Conservation (phyloP, 1,140 invertebrate species). For the Helicoverpa armigera region DNA sequence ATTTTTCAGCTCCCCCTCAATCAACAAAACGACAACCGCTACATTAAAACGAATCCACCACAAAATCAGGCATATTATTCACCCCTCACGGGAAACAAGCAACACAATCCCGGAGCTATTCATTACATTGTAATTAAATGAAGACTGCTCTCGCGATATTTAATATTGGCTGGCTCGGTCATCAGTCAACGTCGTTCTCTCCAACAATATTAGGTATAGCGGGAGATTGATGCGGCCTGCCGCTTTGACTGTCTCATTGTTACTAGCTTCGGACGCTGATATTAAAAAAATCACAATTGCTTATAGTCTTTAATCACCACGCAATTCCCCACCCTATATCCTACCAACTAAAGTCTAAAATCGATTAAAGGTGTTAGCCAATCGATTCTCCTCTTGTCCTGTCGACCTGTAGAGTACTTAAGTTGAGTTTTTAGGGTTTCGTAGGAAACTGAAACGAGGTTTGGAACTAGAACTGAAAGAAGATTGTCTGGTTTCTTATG, state of each 20-base stretch:
- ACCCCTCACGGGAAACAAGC: constrained; percentile 2
- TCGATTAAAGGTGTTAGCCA: neutral
- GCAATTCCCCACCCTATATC: neutral
- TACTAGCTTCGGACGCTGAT: constrained; percentile 49
- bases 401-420: constrained; percentile 23
- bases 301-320: neutral
- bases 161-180: constrained; percentile 53
- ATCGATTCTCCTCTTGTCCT: constrained; percentile 34
- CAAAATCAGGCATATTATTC: constrained; percentile 2
- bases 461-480: too few species aligned
- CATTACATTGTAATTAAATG: constrained; percentile 53
- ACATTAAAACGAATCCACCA: neutral
- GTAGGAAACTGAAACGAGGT: too few species aligned
- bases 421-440: constrained; percentile 22
- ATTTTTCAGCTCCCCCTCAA: neutral
- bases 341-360: neutral
- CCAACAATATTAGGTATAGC: constrained; percentile 52
- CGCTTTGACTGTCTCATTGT: constrained; percentile 54
- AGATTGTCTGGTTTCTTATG: too few species aligned
- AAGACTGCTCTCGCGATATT: constrained; percentile 51
- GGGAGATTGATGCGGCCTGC: constrained; percentile 53
- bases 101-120: constrained; percentile 38
- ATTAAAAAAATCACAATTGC: constrained; percentile 54
- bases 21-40: neutral
- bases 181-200: constrained; percentile 55